These are phyloP conservation scores for Thalassarche chlororhynchos DNA, from an alignment of 2,113 vertebrate genomes.

Conservation along the genomic window DNA sequence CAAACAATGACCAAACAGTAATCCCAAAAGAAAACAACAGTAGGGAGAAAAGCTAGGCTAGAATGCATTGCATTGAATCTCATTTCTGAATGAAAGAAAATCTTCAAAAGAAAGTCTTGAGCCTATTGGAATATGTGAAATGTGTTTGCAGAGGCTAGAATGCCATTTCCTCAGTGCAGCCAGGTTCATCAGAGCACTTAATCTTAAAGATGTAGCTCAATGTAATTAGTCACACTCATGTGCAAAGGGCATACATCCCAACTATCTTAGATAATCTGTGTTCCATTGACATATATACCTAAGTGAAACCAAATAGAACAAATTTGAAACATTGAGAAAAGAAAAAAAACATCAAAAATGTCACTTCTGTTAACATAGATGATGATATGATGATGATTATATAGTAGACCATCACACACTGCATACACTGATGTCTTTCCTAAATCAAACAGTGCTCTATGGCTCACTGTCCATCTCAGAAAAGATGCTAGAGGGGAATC, in stretches of 20 bases:
- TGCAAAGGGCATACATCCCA: neutral
- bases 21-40: constrained; percentile 58
- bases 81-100: constrained; percentile 1
- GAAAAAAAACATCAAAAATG: neutral
- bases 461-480: neutral
- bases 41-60: constrained; percentile 33
- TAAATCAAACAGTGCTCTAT: neutral
- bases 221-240: neutral
- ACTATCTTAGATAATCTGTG: neutral
- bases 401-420: neutral
- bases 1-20: constrained; percentile 24
- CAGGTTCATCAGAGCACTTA: neutral
- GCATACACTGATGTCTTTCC: neutral
- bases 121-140: neutral
- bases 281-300: neutral
- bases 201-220: neutral
- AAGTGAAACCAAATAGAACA: neutral
- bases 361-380: neutral
- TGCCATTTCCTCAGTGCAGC: neutral
- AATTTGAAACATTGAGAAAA: neutral
- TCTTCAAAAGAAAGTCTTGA: constrained; percentile 27
- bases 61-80: constrained; percentile 18
- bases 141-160: neutral
- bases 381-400: neutral
- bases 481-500: neutral